Conservation (phyloP, 2,113 vertebrate species). For the Plectropomus leopardus region DNA sequence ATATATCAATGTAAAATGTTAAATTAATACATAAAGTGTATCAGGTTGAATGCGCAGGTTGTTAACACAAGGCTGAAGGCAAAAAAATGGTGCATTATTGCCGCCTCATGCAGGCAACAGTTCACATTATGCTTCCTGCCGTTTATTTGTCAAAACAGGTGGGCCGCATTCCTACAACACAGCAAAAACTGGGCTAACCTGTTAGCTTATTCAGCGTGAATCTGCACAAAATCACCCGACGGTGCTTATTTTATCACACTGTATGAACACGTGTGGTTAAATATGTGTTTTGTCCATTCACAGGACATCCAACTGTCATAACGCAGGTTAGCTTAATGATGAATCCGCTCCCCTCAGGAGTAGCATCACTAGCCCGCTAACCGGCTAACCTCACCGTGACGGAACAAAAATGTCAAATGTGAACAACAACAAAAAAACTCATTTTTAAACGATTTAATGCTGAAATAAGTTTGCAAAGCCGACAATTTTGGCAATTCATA, state of each 20-base stretch:
- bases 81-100: slow-evolving; percentile 17
- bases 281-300: neutral
- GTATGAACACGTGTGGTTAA: neutral
- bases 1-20: neutral
- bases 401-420: neutral
- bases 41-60: accelerated
- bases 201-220: neutral
- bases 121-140: slow-evolving; percentile 15
- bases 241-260: accelerated
- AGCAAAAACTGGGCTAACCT: neutral
- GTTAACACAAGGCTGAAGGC: neutral
- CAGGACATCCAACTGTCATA: neutral
- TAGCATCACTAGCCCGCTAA: slow-evolving; percentile 45
- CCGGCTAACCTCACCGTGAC: slow-evolving; percentile 16
- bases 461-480: neutral
- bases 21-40: accelerated
- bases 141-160: slow-evolving; percentile 68
- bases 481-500: accelerated
- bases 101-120: slow-evolving; percentile 17
- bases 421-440: accelerated
- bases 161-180: slow-evolving; percentile 71
- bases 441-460: accelerated
- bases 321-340: neutral
- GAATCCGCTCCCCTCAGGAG: slow-evolving; percentile 11
- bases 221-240: accelerated